Percentiles rank a stretch among this genome's conserved stretches.
Conservation (phyloP, 2,797 vertebrate species). For the Anniella stebbinsi region DNA sequence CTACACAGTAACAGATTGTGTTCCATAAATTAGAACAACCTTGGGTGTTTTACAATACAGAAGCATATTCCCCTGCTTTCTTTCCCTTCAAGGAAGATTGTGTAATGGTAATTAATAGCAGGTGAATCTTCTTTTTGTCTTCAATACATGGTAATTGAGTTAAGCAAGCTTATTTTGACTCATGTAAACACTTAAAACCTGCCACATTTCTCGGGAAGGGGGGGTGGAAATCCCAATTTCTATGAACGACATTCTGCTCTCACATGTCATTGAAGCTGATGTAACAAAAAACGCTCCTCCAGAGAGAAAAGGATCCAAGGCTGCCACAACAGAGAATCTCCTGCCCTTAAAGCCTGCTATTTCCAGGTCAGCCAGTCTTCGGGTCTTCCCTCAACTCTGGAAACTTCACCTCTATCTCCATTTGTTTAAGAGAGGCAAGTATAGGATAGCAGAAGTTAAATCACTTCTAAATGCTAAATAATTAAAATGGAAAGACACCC, state of each 20-base stretch:
- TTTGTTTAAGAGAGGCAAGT: background rate
- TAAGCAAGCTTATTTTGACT: background rate
- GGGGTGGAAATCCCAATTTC: background rate
- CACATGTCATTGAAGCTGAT: background rate
- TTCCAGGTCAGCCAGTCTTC: background rate
- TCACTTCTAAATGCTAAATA: background rate
- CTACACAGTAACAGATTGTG: background rate
- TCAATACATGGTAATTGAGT: background rate
- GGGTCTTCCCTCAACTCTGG: background rate
- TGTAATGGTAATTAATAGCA: slow-evolving; percentile 9
- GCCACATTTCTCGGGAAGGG: background rate
- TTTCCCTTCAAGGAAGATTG: background rate
- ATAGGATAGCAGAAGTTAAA: background rate
- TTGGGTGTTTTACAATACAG: background rate
- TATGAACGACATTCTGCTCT: background rate
- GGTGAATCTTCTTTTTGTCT: background rate
- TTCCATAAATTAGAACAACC: background rate
- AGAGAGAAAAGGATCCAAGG: background rate
- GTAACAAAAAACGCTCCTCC: background rate
- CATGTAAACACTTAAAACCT: background rate
- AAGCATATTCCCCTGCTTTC: too few relatives aligned
- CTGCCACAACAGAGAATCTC: background rate
- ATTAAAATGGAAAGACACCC: background rate
- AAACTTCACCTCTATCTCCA: background rate
- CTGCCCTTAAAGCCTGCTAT: background rate